A percentile compares a stretch with the other conserved stretches of the same genome.
These are phyloP conservation scores for Drosophila recens DNA, from an alignment of 2,888 invertebrate species.

Conservation along the genomic window DNA sequence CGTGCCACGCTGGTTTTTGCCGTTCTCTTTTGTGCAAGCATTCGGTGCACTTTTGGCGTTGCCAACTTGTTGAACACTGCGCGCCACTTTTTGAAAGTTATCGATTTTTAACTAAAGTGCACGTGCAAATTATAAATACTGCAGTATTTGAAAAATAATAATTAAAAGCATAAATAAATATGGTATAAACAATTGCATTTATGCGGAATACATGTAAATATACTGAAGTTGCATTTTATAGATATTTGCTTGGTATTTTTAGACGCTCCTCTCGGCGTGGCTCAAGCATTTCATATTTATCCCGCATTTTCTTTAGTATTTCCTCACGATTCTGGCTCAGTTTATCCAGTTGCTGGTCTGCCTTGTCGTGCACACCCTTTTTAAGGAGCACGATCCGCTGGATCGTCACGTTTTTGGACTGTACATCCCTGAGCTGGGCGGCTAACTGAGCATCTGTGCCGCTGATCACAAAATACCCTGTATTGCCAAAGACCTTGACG, in stretches of 20 bases:
- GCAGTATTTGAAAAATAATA: background rate
- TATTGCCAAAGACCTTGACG: conserved; percentile 34
- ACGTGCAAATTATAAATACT: conserved; percentile 31
- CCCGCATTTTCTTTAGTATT: conserved; percentile 42
- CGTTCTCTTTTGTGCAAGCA: conserved; percentile 32
- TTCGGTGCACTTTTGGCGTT: conserved; percentile 59
- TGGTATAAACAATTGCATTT: too few species aligned
- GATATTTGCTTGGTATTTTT: conserved; percentile 27
- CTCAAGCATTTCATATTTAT: conserved; percentile 36
- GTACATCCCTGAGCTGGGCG: conserved; percentile 40
- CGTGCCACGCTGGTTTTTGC: conserved; percentile 73
- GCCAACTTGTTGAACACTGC: conserved; percentile 52
- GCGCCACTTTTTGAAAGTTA: conserved; percentile 35
- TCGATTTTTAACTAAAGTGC: conserved; percentile 27
- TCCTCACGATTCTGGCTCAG: conserved; percentile 25
- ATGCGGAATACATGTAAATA: background rate
- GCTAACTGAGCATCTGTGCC: conserved; percentile 49
- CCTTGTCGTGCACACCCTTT: conserved; percentile 23
- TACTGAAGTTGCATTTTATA: background rate
- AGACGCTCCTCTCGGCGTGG: background rate
- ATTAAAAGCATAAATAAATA: background rate
- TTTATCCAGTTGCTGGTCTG: conserved; percentile 45
- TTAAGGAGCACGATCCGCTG: conserved; percentile 19
- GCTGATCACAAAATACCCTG: conserved; percentile 59
- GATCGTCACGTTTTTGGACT: conserved; percentile 9